phyloP scores from a whole-genome alignment of 2,113 vertebrate species.

The Tinamus guttatus region DNA sequence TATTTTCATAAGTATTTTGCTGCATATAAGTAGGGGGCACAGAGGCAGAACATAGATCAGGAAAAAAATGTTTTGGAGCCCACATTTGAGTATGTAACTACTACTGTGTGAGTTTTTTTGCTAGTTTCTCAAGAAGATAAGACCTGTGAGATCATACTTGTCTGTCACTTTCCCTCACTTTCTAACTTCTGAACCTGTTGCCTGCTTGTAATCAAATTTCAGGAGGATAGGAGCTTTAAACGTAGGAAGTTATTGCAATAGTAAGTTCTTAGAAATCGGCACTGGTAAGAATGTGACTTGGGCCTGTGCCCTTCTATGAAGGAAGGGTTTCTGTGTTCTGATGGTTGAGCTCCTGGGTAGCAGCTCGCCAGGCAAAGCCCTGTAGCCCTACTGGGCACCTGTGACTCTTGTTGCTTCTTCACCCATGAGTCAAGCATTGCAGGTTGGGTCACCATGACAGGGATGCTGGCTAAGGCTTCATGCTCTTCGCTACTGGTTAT shows the following conservation, averaged over 20 bases:
- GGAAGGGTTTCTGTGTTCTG: background rate
- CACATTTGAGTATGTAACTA: background rate
- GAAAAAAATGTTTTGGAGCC: background rate
- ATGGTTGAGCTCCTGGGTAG: too few species aligned
- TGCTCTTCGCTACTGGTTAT: rapidly evolving
- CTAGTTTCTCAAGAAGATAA: background rate
- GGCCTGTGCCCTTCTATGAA: rapidly evolving
- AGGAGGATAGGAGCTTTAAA: background rate
- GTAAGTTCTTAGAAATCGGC: background rate
- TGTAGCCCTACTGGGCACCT: background rate
- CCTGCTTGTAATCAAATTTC: background rate
- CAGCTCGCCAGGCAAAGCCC: background rate
- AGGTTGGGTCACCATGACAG: background rate
- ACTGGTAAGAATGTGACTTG: background rate
- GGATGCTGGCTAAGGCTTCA: background rate
- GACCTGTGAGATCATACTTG: rapidly evolving
- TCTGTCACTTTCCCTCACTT: background rate
- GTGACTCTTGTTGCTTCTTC: rapidly evolving
- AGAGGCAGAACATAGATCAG: background rate
- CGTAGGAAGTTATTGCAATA: background rate
- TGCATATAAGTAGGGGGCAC: background rate
- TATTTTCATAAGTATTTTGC: background rate
- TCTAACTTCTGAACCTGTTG: background rate
- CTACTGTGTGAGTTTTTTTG: background rate
- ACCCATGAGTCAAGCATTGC: background rate